Conservation (phyloP, 1,140 invertebrate genomes). For the Eriocheir sinensis region DNA sequence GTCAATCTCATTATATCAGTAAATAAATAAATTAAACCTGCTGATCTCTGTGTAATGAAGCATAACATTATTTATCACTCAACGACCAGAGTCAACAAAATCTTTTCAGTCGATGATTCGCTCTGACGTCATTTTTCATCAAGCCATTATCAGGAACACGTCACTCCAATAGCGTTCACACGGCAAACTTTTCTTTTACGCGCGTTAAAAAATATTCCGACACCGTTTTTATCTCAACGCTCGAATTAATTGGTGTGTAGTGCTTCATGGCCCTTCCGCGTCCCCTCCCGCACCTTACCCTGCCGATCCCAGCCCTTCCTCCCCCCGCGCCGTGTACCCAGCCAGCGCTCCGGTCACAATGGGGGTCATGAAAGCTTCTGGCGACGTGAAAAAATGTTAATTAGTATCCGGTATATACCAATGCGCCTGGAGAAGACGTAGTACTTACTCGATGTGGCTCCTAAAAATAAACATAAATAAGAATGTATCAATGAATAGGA, state of each 20-base stretch:
- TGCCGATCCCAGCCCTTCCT: not conserved
- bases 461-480: not conserved
- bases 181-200: conserved; percentile 14
- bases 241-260: conserved; percentile 16
- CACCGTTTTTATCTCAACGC: not conserved
- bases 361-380: not conserved
- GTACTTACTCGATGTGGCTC: not conserved
- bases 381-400: not conserved
- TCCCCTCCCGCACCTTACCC: not conserved
- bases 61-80: conserved; percentile 26
- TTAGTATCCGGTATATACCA: not conserved
- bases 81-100: conserved; percentile 23
- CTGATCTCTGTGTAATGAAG: conserved; percentile 24
- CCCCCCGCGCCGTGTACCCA: not conserved
- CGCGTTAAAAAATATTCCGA: not conserved
- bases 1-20: conserved; percentile 25
- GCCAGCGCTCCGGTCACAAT: not conserved
- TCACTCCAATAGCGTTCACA: not conserved
- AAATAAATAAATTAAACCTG: conserved; percentile 27
- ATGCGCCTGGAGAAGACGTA: not conserved
- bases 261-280: not conserved
- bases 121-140: conserved; percentile 15
- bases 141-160: conserved; percentile 14
- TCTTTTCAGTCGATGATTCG: conserved; percentile 16
- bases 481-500: not conserved